Evolutionary conservation across 2,113 vertebrate species (phyloP), one percentile per base, ranked within the genome.

Genomic region (Oncorhynchus tshawytscha): DNA sequence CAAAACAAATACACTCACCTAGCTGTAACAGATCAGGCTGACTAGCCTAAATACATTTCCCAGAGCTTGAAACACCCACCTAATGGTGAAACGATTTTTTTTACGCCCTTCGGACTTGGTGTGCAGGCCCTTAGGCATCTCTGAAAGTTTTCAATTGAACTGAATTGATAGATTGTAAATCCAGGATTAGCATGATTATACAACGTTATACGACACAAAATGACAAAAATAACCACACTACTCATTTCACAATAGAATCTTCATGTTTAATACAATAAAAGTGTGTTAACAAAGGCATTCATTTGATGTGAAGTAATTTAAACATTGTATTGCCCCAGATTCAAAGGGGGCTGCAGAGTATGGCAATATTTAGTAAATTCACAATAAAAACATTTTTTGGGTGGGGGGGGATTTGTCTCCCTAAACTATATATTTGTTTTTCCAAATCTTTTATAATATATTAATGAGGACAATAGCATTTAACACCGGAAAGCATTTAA

Each of bases 251-350:
- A 80, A 78, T 85, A 82, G 72, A 84, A 81, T 87, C 49, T 75
- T 87, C 4, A 82, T 82, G 74, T 91, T 92, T 91, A 91, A 85
- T 90, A 92, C 88, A 90, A 88, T 74, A 89, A 90, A 90, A 76
- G 74, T 62, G 59, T 86, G 86, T 83, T 89, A 88, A 90, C 85
- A 89, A 88, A 86, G 76, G 78, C 82, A 89, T 89, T 90, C 76
- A 57, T 91, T 75, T 82, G 70, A 83, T 85, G 83, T 72, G n/a
- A 79, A 86, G 25, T 79, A 62, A 67, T 82, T 87, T 85, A 75
- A 81, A 88, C 78, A 89, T 83, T 45, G 68, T 81, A 82, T 78
- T 78, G 79, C 81, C 83, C 85, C 81, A 82, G 82, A 88, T 83
- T 75, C 70, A 80, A 81, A 79, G 49, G 71, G 81, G 82, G 78